Conservation (phyloP, 2,797 vertebrate species). For the Taenioides sp. region DNA sequence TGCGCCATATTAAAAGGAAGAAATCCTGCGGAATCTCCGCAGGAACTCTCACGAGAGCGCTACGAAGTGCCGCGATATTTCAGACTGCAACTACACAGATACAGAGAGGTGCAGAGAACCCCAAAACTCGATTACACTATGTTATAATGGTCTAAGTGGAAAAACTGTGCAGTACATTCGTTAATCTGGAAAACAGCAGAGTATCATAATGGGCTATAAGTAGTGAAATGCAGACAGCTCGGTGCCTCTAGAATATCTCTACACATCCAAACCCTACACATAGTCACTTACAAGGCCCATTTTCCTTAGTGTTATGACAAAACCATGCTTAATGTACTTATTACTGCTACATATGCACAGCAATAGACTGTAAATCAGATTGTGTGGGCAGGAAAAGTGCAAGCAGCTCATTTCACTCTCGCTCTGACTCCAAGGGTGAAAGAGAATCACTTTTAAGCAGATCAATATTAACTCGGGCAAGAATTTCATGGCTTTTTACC, state of each 20-base stretch:
- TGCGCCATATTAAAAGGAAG: too few relatives aligned
- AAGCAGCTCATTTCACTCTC: conserved; percentile 34
- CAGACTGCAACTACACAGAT: too few relatives aligned
- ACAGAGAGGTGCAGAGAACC: too few relatives aligned
- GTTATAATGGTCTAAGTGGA: background rate
- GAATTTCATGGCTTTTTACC: conserved; percentile 47
- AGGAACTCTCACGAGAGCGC: too few relatives aligned
- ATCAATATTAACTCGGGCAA: conserved; percentile 45
- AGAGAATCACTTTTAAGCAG: conserved; percentile 37
- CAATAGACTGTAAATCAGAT: conserved; percentile 11
- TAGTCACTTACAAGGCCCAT: conserved; percentile 23
- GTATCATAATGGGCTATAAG: conserved; percentile 20
- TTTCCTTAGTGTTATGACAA: conserved; percentile 23
- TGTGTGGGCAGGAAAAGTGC: conserved; percentile 25
- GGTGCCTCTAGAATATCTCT: conserved; percentile 25
- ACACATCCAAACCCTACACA: conserved; percentile 25
- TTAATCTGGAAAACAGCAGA: conserved; percentile 32
- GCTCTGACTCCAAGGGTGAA: conserved; percentile 31
- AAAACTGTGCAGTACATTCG: background rate
- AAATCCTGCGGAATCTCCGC: too few relatives aligned
- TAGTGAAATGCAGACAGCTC: conserved; percentile 37
- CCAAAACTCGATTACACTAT: too few relatives aligned
- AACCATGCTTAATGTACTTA: conserved; percentile 31
- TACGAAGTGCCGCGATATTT: too few relatives aligned
- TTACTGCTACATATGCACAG: conserved; percentile 22